Conservation (phyloP, 2,113 vertebrate species). For the Dromaius novaehollandiae region DNA sequence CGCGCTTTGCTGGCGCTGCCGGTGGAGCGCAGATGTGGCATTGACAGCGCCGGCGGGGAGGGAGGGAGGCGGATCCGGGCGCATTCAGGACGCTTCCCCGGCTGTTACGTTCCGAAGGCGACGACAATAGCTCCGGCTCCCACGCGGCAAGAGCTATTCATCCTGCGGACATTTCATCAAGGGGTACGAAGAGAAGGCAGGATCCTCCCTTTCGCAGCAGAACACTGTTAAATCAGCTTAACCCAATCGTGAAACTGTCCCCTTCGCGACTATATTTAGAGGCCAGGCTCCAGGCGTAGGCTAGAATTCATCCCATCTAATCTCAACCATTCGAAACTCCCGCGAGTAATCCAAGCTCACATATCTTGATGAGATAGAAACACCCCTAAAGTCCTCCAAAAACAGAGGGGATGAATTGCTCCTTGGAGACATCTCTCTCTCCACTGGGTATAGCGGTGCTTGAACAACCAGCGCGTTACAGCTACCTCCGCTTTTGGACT, state of each 20-base stretch:
- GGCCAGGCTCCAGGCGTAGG: neutral
- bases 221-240: neutral
- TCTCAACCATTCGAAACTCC: neutral
- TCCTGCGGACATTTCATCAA: neutral
- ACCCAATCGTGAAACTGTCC: fast-evolving
- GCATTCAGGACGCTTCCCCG: constrained; percentile 27
- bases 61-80: neutral
- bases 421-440: neutral
- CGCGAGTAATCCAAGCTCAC: fast-evolving
- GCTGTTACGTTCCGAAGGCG: neutral
- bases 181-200: neutral
- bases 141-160: neutral
- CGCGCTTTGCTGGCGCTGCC: neutral
- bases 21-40: neutral
- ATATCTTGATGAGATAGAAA: neutral
- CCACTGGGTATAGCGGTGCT: neutral
- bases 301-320: neutral
- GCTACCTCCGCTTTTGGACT: neutral
- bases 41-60: constrained; percentile 13
- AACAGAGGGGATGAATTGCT: neutral
- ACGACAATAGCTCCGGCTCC: constrained; percentile 14
- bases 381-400: neutral
- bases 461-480: neutral
- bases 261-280: neutral
- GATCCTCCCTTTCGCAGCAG: neutral